phyloP scores from a whole-genome alignment of 1,140 invertebrate species.

The Lucilia cuprina region DNA sequence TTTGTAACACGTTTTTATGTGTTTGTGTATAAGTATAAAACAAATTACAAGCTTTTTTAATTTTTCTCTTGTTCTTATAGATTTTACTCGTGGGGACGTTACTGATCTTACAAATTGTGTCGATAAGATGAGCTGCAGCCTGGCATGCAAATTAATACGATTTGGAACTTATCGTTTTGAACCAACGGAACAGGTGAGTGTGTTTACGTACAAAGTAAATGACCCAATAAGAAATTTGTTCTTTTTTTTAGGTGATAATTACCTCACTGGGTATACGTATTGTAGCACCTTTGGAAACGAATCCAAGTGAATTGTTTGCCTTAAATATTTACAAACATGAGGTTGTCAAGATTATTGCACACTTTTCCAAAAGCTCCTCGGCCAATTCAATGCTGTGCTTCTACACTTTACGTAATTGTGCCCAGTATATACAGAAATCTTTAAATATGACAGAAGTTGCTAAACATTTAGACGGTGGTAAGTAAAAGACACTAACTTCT shows the following conservation, averaged over 20 bases:
- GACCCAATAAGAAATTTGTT: neutral
- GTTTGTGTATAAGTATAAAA: neutral
- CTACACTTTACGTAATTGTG: conserved; percentile 73
- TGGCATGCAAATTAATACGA: conserved; percentile 76
- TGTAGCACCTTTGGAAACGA: conserved; percentile 70
- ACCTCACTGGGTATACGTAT: conserved; percentile 72
- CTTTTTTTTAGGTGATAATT: conserved; percentile 66
- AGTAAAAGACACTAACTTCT: conserved; percentile 29
- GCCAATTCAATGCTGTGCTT: conserved; percentile 76
- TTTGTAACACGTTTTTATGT: conserved; percentile 9
- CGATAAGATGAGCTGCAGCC: conserved; percentile 62
- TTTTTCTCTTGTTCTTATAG: conserved; percentile 40
- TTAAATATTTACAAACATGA: conserved; percentile 71
- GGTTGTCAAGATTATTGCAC: conserved; percentile 75
- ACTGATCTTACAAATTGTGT: conserved; percentile 44
- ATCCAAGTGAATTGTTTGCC: conserved; percentile 67
- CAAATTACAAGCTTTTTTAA: neutral
- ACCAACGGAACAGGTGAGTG: conserved; percentile 70
- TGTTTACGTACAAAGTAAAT: neutral
- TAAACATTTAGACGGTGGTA: conserved; percentile 44
- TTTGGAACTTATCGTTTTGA: conserved; percentile 80
- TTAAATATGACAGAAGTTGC: conserved; percentile 70
- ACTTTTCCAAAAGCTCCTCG: conserved; percentile 72
- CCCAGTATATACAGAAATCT: conserved; percentile 70
- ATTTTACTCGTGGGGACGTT: conserved; percentile 52